phyloP scores from a whole-genome alignment of 2,888 invertebrate species.

The Acleris laterana region DNA sequence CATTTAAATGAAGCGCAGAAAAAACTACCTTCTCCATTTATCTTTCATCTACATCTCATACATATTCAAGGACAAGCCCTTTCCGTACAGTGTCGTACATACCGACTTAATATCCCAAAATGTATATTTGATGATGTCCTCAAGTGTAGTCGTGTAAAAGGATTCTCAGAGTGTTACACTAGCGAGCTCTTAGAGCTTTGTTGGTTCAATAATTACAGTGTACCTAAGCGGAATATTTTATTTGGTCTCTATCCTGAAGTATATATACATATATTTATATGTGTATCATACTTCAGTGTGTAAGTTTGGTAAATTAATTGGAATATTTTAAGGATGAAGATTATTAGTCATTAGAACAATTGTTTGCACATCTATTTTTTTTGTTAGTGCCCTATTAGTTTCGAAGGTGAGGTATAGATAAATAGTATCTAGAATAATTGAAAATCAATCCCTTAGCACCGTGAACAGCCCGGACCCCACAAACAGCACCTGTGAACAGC shows the following conservation, averaged over 20 bases:
- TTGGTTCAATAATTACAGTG: constrained; percentile 12
- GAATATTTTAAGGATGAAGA: no score
- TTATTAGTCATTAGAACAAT: no score
- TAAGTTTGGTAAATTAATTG: no score
- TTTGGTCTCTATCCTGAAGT: background rate
- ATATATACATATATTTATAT: no score
- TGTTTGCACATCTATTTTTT: no score
- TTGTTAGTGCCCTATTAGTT: no score
- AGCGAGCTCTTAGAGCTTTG: background rate
- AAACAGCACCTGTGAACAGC: no score
- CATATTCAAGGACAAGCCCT: constrained; percentile 64
- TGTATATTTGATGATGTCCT: constrained; percentile 78
- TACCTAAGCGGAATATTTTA: constrained; percentile 7
- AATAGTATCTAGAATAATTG: no score
- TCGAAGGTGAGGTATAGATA: no score
- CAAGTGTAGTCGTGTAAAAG: constrained; percentile 52
- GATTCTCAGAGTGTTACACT: constrained; percentile 50
- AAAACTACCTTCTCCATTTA: constrained; percentile 21
- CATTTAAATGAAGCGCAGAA: background rate
- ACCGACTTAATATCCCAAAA: constrained; percentile 68
- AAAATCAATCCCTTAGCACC: no score
- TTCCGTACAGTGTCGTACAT: constrained; percentile 50
- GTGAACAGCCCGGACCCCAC: no score
- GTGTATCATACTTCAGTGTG: no score
- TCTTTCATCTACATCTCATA: constrained; percentile 46